These are phyloP conservation scores for Pachyseris speciosa DNA, from an alignment of 64 coral and sea anemone genomes.

Conservation along the genomic window DNA sequence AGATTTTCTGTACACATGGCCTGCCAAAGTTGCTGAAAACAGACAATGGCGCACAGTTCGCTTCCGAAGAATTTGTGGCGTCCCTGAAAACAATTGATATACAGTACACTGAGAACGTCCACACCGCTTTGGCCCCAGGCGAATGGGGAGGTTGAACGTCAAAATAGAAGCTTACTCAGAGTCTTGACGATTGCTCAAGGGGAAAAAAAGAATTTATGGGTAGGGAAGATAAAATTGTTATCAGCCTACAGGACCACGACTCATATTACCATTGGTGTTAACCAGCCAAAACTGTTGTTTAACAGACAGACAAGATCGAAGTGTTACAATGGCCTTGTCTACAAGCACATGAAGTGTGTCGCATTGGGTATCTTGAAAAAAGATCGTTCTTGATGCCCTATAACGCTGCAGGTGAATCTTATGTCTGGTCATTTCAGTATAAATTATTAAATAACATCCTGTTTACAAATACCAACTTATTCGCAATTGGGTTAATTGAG, in stretches of 20 bases:
- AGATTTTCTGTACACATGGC: conserved; percentile 74
- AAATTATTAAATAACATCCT: too few relatives aligned
- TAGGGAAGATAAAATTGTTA: conserved; percentile 9
- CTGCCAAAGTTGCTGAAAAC: conserved; percentile 48
- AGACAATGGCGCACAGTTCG: conserved; percentile 48
- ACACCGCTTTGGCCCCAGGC: conserved; percentile 48
- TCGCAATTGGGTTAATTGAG: too few relatives aligned
- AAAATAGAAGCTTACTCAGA: conserved; percentile 61
- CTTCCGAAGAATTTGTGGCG: conserved; percentile 55
- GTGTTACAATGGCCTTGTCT: too few relatives aligned
- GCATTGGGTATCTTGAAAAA: too few relatives aligned
- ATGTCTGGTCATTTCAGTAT: too few relatives aligned
- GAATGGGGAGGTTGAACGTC: conserved; percentile 36
- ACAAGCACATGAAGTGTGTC: too few relatives aligned
- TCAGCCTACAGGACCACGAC: conserved; percentile 29
- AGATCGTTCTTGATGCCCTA: too few relatives aligned
- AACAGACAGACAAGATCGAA: too few relatives aligned
- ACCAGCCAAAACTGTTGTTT: neutral
- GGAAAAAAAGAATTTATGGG: conserved; percentile 16
- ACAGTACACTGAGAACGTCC: conserved; percentile 1
- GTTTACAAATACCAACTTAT: too few relatives aligned
- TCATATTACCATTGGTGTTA: neutral
- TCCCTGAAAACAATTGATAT: conserved; percentile 53
- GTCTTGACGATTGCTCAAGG: conserved; percentile 12
- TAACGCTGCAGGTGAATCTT: too few relatives aligned